Percentiles rank a stretch among this genome's conserved stretches.
phyloP scores from a whole-genome alignment of 2,113 vertebrate genomes.

The Noturus placidus region DNA sequence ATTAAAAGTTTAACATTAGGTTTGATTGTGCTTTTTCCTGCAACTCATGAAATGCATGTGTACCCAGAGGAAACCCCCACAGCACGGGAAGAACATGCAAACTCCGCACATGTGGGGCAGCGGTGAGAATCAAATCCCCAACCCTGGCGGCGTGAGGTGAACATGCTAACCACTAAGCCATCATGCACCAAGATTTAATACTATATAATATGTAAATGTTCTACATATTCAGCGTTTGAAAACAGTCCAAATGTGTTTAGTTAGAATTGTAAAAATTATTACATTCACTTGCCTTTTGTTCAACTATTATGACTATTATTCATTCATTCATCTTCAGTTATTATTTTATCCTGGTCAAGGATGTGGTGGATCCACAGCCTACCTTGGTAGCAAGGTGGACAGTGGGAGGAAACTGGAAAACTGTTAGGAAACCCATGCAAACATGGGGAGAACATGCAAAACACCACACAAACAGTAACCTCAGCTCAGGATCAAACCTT shows the following conservation, averaged over 20 bases:
- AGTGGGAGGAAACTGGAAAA: neutral
- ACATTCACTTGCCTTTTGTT: neutral
- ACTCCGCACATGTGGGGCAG: no score
- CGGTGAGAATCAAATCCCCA: no score
- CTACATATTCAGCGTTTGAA: no score
- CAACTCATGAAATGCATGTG: neutral
- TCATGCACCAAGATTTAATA: no score
- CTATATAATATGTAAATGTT: no score
- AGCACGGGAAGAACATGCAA: no score
- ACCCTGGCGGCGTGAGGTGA: no score
- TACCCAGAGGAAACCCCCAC: no score
- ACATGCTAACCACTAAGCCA: no score
- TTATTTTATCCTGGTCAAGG: neutral
- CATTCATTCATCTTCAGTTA: neutral
- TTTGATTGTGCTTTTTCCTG: neutral
- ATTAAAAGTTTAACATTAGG: no score
- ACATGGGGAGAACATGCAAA: neutral
- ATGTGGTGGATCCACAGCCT: neutral
- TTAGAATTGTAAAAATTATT: neutral
- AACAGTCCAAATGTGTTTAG: neutral
- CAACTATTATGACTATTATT: neutral
- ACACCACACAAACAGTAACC: neutral
- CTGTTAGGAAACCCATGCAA: neutral
- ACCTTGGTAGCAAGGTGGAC: neutral
- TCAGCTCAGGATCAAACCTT: neutral